Percentiles rank a stretch among this genome's conserved stretches.
These are phyloP conservation scores for Drosophila sturtevanti DNA, from an alignment of 1,140 invertebrate genomes.

Conservation along the genomic window DNA sequence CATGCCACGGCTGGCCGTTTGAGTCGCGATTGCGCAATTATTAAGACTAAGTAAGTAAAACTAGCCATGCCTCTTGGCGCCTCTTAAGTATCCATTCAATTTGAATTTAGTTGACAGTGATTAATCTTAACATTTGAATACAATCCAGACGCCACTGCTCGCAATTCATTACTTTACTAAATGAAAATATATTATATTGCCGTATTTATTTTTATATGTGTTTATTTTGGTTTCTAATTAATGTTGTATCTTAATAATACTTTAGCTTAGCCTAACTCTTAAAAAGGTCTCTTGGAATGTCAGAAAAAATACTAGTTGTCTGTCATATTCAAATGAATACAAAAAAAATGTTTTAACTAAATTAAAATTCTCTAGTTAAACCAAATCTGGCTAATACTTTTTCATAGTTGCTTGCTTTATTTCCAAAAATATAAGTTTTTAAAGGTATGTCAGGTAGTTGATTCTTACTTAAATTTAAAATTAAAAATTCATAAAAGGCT, in stretches of 20 bases:
- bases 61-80: slow-evolving; percentile 59
- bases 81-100: slow-evolving; percentile 67
- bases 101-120: slow-evolving; percentile 75
- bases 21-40: slow-evolving; percentile 64
- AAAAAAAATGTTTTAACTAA: no score
- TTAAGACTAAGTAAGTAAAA: slow-evolving; percentile 29
- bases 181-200: not conserved
- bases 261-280: not conserved
- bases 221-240: not conserved
- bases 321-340: no score
- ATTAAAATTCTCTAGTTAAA: no score
- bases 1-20: slow-evolving; percentile 56
- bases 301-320: no score
- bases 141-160: slow-evolving; percentile 45
- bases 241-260: not conserved
- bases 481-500: no score
- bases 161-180: slow-evolving; percentile 50
- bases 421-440: no score
- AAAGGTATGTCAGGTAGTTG: not conserved
- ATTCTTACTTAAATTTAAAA: no score
- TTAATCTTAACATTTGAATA: slow-evolving; percentile 73
- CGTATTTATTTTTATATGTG: not conserved
- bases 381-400: no score
- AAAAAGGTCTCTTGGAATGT: no score
- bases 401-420: no score